Percentiles rank a stretch among this genome's conserved stretches.
Conservation (phyloP, 1,140 invertebrate genomes). For the Cecropterus lyciades region DNA sequence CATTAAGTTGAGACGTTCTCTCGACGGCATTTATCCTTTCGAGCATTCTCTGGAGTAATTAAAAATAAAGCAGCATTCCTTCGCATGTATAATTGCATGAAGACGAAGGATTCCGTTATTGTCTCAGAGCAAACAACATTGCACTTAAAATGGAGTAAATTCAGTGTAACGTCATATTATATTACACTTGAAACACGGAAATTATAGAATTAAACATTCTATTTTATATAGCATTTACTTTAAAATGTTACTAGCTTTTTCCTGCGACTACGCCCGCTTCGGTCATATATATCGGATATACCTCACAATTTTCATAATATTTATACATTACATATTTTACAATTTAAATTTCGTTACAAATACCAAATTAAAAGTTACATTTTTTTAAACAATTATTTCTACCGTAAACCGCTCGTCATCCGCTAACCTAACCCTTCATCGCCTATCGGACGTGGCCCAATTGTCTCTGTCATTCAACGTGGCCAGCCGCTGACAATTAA, state of each 20-base stretch:
- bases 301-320: too few relatives aligned
- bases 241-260: too few relatives aligned
- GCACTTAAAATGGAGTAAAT: background rate
- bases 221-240: too few relatives aligned
- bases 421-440: constrained; percentile 39
- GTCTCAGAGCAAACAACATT: constrained; percentile 4
- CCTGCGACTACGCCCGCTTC: too few relatives aligned
- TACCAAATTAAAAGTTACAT: background rate
- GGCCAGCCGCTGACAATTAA: constrained; percentile 42
- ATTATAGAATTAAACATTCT: too few relatives aligned
- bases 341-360: too few relatives aligned
- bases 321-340: too few relatives aligned
- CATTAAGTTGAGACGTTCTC: constrained; percentile 43
- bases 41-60: constrained; percentile 39
- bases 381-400: constrained; percentile 6
- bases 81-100: constrained; percentile 24
- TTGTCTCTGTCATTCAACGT: constrained; percentile 33
- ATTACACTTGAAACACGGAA: background rate
- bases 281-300: too few relatives aligned
- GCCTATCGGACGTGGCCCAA: constrained; percentile 37
- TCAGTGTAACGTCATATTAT: background rate
- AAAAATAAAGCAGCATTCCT: constrained; percentile 36
- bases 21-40: constrained; percentile 39
- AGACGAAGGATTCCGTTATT: constrained; percentile 2
- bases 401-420: constrained; percentile 14